phyloP scores from a whole-genome alignment of 2,113 vertebrate species.

The Platanista minor region DNA sequence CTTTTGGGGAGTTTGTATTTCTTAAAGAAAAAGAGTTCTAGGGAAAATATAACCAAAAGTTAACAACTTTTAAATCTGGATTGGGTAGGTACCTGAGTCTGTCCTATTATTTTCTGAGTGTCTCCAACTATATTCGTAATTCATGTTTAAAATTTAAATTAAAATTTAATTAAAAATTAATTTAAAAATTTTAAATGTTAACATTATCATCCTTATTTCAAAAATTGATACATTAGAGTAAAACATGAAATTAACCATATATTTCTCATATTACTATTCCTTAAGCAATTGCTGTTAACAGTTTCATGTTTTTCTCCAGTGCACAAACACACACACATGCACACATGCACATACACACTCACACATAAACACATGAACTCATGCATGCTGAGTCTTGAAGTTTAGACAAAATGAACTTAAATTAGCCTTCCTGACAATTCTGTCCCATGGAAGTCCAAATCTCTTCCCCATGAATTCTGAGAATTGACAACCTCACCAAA shows the following conservation, averaged over 20 bases:
- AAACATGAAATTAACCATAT: neutral
- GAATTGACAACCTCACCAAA: neutral
- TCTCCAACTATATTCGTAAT: neutral
- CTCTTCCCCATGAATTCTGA: neutral
- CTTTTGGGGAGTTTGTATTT: neutral
- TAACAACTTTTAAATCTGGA: neutral
- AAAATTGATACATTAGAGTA: neutral
- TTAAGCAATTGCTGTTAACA: neutral
- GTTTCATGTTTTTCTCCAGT: neutral
- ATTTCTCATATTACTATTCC: neutral
- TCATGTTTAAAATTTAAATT: neutral
- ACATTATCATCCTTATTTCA: neutral
- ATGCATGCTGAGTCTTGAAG: neutral
- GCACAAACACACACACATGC: neutral
- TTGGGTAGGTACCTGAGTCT: neutral
- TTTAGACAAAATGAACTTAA: neutral
- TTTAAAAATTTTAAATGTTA: neutral
- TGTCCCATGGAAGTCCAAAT: neutral
- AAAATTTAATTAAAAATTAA: neutral
- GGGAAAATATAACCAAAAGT: neutral
- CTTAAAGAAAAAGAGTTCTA: neutral
- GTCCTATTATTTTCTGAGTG: neutral
- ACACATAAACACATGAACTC: neutral
- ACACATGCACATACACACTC: rapidly evolving
- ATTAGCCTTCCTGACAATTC: neutral